Evolutionary conservation across 2,797 vertebrate species (phyloP), one percentile per base, ranked within the genome.

Genomic region (Sebastes hubbsi): DNA sequence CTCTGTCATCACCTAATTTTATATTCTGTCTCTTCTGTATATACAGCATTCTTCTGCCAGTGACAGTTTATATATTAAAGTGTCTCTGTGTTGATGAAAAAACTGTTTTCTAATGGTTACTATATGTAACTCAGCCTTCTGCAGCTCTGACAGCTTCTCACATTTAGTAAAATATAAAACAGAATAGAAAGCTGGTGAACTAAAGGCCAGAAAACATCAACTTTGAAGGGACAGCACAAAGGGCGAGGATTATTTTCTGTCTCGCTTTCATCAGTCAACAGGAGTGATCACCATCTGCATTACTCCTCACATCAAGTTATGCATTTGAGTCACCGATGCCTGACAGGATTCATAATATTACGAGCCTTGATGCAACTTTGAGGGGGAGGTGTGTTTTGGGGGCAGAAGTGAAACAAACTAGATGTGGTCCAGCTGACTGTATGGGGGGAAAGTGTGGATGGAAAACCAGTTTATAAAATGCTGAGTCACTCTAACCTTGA

Each of bases 401-500:
- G 11, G 27, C 12, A 36, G n/a, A 65, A 24, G 0, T 58, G 12
- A 5, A 73, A 52, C 2, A 11, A 22, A 29, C 13, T 18, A 6
- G 22, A 69, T 71, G 9, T 29, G 16, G 9, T 0, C 4, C 5
- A 12, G 20, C n/a, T 64, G n/a, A 63, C 12, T 42, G 22, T 24
- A 22, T n/a, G 5, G 6, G 8, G 20, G 20, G 46, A 49, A 61
- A 49, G 59, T 36, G 29, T 10, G 2, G 32, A 10, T 12, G 3
- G 4, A 65, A 70, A 88, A 36, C 46, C 32, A 25, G 54, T 77
- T 78, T 52, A 11, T 58, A 58, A 77, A 54, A n/a, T 49, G 65
- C 32, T 82, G 60, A 59, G 10, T 1, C 56, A 70, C 49, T 25
- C 13, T 64, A 6, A 36, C 24, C 32, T 69, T 34, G 9, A 69